Evolutionary conservation across 2,113 vertebrate genomes (phyloP).

Genomic region (Neodontobutis hainanensis): DNA sequence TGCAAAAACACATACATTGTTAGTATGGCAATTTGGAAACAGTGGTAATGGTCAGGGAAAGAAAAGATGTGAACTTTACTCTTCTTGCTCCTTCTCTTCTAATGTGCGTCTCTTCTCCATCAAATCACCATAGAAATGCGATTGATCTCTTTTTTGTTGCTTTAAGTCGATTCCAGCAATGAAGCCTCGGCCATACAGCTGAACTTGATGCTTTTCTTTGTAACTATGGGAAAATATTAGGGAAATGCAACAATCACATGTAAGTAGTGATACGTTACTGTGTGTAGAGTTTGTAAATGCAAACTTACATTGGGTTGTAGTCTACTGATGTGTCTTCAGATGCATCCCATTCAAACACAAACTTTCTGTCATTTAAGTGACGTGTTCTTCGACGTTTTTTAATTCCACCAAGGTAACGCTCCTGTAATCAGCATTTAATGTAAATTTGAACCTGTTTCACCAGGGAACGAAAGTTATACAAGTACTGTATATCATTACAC

Average conservation of each 20-base stretch:
- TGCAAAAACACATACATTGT: constrained; percentile 45
- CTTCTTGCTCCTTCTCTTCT: constrained; percentile 98
- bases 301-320: constrained; percentile 94
- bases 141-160: constrained; percentile 97
- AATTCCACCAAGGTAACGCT: constrained; percentile 92
- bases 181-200: constrained; percentile 93
- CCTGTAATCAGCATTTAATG: constrained; percentile 71
- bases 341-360: constrained; percentile 98
- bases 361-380: constrained; percentile 97
- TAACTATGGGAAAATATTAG: constrained; percentile 76
- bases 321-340: constrained; percentile 96
- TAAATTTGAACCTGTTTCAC: background rate
- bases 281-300: accelerated
- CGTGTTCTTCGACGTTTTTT: constrained; percentile 94
- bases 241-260: background rate
- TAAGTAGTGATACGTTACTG: background rate
- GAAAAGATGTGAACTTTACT: constrained; percentile 80
- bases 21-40: background rate
- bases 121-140: constrained; percentile 93
- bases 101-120: constrained; percentile 95
- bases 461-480: too few relatives aligned
- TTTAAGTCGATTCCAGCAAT: constrained; percentile 97
- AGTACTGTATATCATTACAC: background rate
- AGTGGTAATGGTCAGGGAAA: background rate
- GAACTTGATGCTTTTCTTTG: constrained; percentile 95